Evolutionary conservation across 2,888 invertebrate species (phyloP).

Genomic region (Panopea generosa): DNA sequence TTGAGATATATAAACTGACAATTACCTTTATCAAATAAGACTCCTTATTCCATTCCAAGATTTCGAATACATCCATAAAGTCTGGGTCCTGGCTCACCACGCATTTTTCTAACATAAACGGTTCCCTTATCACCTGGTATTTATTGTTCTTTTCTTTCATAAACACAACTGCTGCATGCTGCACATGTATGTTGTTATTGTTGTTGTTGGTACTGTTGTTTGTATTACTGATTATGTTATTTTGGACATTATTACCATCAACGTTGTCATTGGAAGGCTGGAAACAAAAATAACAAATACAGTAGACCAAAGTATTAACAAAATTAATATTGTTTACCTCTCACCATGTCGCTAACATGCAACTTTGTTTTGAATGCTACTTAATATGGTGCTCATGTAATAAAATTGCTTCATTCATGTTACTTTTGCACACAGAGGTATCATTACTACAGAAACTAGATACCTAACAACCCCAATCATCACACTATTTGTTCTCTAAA

Average conservation of each 20-base stretch:
- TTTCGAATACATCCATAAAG: conserved; percentile 97
- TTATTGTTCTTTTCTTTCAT: conserved; percentile 96
- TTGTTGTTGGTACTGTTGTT: conserved; percentile 35
- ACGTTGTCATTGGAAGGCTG: conserved; percentile 4
- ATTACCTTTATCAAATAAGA: conserved; percentile 96
- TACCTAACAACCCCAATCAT: too few species aligned
- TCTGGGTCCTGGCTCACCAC: conserved; percentile 96
- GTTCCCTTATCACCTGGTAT: conserved; percentile 93
- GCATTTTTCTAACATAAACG: conserved; percentile 95
- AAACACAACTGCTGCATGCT: conserved; percentile 94
- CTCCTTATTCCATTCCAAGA: conserved; percentile 97
- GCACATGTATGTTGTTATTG: conserved; percentile 87
- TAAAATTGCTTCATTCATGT: too few species aligned
- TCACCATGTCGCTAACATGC: too few species aligned
- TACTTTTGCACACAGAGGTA: too few species aligned
- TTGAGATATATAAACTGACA: too few species aligned
- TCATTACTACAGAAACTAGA: too few species aligned
- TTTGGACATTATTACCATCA: conserved; percentile 5
- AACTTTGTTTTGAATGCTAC: too few species aligned
- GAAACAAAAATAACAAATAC: too few species aligned
- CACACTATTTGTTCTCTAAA: too few species aligned
- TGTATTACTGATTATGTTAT: conserved; percentile 18
- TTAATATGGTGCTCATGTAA: too few species aligned
- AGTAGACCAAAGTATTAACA: too few species aligned
- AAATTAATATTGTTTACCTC: neutral